Base-by-base conservation (phyloP, 2,888 invertebrate species). In the Macrophya annulata region DNA sequence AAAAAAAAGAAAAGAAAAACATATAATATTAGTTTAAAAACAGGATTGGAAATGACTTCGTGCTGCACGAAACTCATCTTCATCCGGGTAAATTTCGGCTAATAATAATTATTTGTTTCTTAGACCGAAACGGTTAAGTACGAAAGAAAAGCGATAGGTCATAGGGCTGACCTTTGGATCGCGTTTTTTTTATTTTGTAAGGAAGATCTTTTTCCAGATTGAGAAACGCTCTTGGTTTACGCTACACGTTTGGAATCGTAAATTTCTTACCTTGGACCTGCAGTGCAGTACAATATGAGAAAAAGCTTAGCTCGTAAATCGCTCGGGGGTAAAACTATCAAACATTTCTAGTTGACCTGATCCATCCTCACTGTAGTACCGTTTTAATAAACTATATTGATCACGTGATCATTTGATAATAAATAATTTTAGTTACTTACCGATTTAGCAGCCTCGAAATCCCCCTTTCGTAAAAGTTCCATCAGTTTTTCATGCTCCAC, bases 401-500 rank as follows among this genome's bases (percentile, higher is more conserved):
- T 10, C 17, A 43, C 43, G 72, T 43, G 76, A 51, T 9, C 31
- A 1, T 77, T 45, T 9, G 51, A 77, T 21, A 31, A n/a, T 72
- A 4, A 72, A 40, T 62, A 25, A 74, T 21, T 43, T 74, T 40
- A 31, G 17, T n/a, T n/a, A 91, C 92, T 92, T 87, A 92, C 92
- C 92, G 84, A 84, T 88, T 89, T 91, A 25, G 90, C 90, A 10
- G 88, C 87, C 51, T 91, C 90, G 87, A 90, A 91, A 85, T 92
- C 91, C 9, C 90, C 88, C 25, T 88, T 90, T 84, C 87, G 89
- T 45, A 92, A 88, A 86, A 92, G 85, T 72, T 91, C 91, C 89
- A 92, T 90, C 87, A 92, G 85, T 87, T 89, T 91, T 84, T 89
- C 90, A 12, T 90, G 89, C 88, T 92, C 92, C 89, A 90, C 90